Evolutionary conservation across 2,888 invertebrate genomes (phyloP).

Genomic region (Spisula subtruncata): DNA sequence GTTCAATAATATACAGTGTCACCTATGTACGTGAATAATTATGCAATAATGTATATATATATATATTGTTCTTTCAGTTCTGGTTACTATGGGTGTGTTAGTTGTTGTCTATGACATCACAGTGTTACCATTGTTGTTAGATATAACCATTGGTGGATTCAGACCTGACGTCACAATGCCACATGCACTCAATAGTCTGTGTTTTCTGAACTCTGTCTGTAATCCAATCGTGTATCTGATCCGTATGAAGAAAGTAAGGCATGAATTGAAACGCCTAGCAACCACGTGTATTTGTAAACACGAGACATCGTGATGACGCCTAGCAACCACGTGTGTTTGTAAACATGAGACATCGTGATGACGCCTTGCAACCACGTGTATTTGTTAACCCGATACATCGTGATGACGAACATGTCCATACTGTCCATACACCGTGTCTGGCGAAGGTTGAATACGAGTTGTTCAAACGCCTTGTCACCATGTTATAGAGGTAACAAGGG

Average conservation of each 20-base stretch:
- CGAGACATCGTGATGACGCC: not conserved
- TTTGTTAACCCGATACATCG: not conserved
- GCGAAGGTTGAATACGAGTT: too few relatives aligned
- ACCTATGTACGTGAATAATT: too few relatives aligned
- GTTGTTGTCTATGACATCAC: conserved; percentile 43
- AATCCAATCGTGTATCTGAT: conserved; percentile 42
- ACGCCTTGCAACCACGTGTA: not conserved
- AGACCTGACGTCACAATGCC: conserved; percentile 24
- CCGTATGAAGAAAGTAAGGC: conserved; percentile 34
- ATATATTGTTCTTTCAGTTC: conserved; percentile 17
- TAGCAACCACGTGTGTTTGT: not conserved
- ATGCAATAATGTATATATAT: not conserved
- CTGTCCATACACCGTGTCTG: too few relatives aligned
- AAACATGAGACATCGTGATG: not conserved
- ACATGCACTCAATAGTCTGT: conserved; percentile 38
- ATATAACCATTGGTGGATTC: conserved; percentile 33
- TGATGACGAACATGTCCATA: too few relatives aligned
- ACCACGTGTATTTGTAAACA: not conserved
- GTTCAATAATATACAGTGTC: not conserved
- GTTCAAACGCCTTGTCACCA: too few relatives aligned
- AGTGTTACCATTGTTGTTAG: conserved; percentile 25
- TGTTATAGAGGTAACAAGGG: too few relatives aligned
- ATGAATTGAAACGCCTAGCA: conserved; percentile 17
- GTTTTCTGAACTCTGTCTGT: conserved; percentile 40
- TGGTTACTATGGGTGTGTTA: conserved; percentile 45